Base-by-base conservation (phyloP, 2,797 vertebrate species). In the Oophaga sylvatica region DNA sequence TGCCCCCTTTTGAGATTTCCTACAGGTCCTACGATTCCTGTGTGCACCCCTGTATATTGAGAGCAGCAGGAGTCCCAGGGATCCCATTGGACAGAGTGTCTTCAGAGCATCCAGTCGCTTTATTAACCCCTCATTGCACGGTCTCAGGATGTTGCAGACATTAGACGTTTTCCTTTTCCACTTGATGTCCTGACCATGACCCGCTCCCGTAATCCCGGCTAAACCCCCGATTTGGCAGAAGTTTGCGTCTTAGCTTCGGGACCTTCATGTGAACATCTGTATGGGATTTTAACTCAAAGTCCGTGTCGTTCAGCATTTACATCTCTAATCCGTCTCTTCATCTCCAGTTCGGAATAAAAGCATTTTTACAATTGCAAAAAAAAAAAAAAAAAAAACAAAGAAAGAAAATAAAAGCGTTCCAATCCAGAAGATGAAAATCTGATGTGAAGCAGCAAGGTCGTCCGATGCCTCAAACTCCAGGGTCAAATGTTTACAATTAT, bases 221-320 rank as follows among this genome's bases (percentile, higher is more conserved):
- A 75, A 87, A 48, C 31, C 85, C n/a, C 41, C 20, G 71, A 26
- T 82, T 76, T 87, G 86, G 86, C 86, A 87, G 86, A 35, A 53
- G 48, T 53, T 73, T 53, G 13, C 5, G 31, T 63, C 68, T 65
- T 67, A 59, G 35, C 57, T 70, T 87, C 67, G 15, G 35, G 41
- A 75, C 41, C 60, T n/a, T 45, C 53, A 48, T 63, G 35, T 56
- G 70, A 73, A 76, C 86, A 87, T 87, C 86, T 87, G 86, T 63
- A 76, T 57, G 26, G 86, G 86, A 87, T 87, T 87, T 76, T 82
- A 82, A 63, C 65, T 82, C 70, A 62, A 62, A 87, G 67, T 87
- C n/a, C 35, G 76, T 87, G 76, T 65, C 70, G 76, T 35, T 82
- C 41, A 11, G 41, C 65, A 59, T 31, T 82, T 68, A 73, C 35